Evolutionary conservation across 2,888 invertebrate species (phyloP).

Genomic region (Falcaria lacertinaria): DNA sequence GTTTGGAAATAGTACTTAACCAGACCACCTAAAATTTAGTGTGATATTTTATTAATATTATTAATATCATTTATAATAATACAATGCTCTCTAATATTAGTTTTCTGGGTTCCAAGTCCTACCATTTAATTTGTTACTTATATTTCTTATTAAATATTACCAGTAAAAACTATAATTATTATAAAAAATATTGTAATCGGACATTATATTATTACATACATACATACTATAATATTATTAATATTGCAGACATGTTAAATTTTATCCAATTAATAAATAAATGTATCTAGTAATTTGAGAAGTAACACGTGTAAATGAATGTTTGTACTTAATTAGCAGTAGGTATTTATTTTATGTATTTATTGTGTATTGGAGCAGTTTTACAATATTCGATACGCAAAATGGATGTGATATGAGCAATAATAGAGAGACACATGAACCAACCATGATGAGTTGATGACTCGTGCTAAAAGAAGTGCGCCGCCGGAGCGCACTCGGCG

Average conservation of each 20-base stretch:
- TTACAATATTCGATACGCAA: slow-evolving; percentile 60
- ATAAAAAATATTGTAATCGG: neutral
- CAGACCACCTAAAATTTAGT: slow-evolving; percentile 66
- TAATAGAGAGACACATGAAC: slow-evolving; percentile 67
- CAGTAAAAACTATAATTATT: neutral
- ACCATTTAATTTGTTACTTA: neutral
- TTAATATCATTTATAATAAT: slow-evolving; percentile 36
- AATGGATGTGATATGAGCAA: slow-evolving; percentile 76
- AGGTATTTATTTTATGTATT: slow-evolving; percentile 67
- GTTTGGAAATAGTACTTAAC: slow-evolving; percentile 64
- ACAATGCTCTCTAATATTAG: slow-evolving; percentile 59
- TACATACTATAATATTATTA: slow-evolving; percentile 14
- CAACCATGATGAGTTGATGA: slow-evolving; percentile 55
- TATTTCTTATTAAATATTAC: neutral
- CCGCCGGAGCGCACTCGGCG: neutral
- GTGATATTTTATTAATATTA: slow-evolving; percentile 66
- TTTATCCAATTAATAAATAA: slow-evolving; percentile 33
- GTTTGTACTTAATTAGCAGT: slow-evolving; percentile 77
- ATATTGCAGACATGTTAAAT: slow-evolving; percentile 62
- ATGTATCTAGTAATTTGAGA: slow-evolving; percentile 34
- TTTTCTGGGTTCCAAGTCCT: slow-evolving; percentile 16
- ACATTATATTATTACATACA: neutral
- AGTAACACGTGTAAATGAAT: slow-evolving; percentile 37
- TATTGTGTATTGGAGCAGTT: slow-evolving; percentile 67
- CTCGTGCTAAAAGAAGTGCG: slow-evolving; percentile 28